Base-by-base conservation (phyloP, 2,797 vertebrate species). In the Rhodeus uyekii region DNA sequence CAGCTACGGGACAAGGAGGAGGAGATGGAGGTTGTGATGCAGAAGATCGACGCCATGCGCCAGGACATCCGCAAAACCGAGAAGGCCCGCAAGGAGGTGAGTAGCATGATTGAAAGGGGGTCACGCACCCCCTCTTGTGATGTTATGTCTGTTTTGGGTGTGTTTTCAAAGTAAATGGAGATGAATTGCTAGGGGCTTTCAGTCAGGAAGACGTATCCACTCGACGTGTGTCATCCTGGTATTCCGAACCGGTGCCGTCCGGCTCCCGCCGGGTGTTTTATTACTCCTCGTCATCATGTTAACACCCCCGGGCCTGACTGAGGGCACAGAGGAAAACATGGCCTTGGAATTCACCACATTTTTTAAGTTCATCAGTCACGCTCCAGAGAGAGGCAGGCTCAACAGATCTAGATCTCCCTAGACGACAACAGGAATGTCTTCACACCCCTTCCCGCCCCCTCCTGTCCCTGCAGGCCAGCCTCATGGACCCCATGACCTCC, bases 1-100 rank as follows among this genome's bases (percentile, higher is more conserved):
- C 97, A 98, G 63, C 95, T 99, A 1, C 93, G 97, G 0, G 98
- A 99, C 93, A 97, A 97, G 55, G 97, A 98, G 87, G 98, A 99
- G 27, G 97, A 99, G 92, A 65, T 95, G 93, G 97, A 98, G 77
- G 86, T 88, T 12, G 92, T 96, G 81, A 92, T 96, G 92, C 96
- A 97, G 90, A 98, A 95, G 87, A 93, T 96, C 0, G 97, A 99
- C 32, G 34, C 91, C 61, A 93, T 96, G 93, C 92, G 95, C 0
- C 97, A 98, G 92, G 98, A 99, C 13, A 89, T 94, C 78, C 96
- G 98, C 29, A 97, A 95, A 90, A 95, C 93, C 0, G 97, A 99
- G 91, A 97, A 96, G 90, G 93, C 91, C 85, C 94, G 96, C 87
- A 97, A 98, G 86, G 96, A 98, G 96, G 96, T 96, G 90, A 19